phyloP scores from a whole-genome alignment of 2,888 invertebrate species.

The Sicus ferrugineus region DNA sequence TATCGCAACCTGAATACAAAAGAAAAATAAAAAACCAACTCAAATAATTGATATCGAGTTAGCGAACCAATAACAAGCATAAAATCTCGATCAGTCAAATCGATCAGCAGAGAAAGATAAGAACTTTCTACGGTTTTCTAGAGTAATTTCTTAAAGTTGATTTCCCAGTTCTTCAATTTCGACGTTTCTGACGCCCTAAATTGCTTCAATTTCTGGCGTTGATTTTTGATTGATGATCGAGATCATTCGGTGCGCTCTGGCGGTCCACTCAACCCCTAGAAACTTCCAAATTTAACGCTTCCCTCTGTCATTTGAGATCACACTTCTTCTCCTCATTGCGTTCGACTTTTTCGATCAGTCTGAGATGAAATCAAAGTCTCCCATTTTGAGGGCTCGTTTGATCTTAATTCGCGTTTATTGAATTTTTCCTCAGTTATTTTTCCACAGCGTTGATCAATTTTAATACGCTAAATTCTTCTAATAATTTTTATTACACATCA shows the following conservation, averaged over 20 bases:
- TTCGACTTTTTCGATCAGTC: background rate
- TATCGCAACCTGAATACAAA: too few species aligned
- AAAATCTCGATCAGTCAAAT: too few species aligned
- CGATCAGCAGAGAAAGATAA: too few species aligned
- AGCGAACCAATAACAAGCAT: too few species aligned
- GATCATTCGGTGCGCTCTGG: background rate
- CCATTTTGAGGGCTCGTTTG: background rate
- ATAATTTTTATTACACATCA: slow-evolving; percentile 5
- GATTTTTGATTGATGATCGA: background rate
- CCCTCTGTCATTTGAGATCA: background rate
- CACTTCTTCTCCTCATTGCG: background rate
- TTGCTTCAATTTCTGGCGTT: background rate
- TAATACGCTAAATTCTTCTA: slow-evolving; percentile 15
- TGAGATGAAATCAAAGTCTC: background rate
- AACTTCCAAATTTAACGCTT: background rate
- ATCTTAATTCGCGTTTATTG: background rate
- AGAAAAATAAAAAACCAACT: too few species aligned
- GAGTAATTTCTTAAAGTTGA: too few species aligned
- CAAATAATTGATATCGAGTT: too few species aligned
- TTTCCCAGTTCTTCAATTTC: too few species aligned
- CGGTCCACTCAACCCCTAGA: too few species aligned
- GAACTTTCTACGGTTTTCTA: too few species aligned
- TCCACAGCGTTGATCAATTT: slow-evolving; percentile 8
- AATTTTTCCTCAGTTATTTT: background rate
- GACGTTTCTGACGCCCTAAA: background rate